A percentile compares a stretch with the other conserved stretches of the same genome.
Evolutionary conservation across 1,140 invertebrate genomes (phyloP).

Genomic region (Cyphomyrmex costatus): DNA sequence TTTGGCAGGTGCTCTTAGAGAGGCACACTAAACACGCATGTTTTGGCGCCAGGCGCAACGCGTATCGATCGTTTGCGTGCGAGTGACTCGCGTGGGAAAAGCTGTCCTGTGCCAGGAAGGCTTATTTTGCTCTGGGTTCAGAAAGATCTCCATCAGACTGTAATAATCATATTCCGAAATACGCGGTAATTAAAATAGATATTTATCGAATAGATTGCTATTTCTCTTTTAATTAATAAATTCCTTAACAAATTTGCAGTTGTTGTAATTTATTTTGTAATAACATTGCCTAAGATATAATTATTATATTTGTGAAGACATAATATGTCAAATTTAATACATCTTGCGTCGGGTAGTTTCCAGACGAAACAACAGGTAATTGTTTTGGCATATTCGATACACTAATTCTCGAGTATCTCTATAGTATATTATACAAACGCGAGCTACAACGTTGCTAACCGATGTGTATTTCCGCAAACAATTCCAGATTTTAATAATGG

Average conservation of each 20-base stretch:
- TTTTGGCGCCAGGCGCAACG: conserved; percentile 52
- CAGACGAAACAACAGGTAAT: not conserved
- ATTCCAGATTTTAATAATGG: conserved; percentile 22
- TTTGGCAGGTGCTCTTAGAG: conserved; percentile 66
- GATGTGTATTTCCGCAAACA: conserved; percentile 17
- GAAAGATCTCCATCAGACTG: conserved; percentile 8
- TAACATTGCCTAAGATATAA: not conserved
- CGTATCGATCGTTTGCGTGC: conserved; percentile 60
- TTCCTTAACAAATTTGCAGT: not conserved
- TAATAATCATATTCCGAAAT: conserved; percentile 4
- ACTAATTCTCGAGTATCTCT: not conserved
- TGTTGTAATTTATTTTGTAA: not conserved
- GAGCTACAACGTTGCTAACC: not conserved
- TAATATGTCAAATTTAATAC: not conserved
- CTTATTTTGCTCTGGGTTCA: conserved; percentile 37
- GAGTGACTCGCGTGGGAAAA: conserved; percentile 64
- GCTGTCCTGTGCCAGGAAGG: conserved; percentile 43
- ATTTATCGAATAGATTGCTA: not conserved
- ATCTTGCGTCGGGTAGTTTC: not conserved
- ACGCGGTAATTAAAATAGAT: not conserved
- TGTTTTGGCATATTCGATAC: not conserved
- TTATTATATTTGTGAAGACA: not conserved
- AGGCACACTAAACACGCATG: conserved; percentile 36
- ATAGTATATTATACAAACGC: not conserved
- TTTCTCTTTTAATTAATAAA: not conserved